Evolutionary conservation across 1,140 invertebrate genomes (phyloP).

Genomic region (Pomacea maculata): DNA sequence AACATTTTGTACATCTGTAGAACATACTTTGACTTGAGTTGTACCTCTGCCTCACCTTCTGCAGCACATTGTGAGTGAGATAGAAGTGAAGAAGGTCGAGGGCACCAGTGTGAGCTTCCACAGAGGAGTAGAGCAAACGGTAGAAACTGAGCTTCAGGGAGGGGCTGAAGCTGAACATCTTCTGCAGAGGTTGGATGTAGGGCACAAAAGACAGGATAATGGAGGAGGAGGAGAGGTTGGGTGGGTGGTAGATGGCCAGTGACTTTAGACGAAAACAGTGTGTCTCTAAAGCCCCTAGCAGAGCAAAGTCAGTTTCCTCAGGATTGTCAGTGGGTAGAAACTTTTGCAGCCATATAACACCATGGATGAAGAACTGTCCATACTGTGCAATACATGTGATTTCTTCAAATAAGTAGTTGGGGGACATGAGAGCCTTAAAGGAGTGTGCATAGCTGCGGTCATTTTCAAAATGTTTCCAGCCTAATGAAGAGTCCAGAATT

Average conservation of each 20-base stretch:
- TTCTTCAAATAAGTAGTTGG: constrained; percentile 14
- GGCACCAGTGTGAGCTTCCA: constrained; percentile 11
- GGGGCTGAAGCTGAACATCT: background rate
- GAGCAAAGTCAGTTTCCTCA: constrained; percentile 12
- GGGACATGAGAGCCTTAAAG: background rate
- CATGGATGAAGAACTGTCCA: constrained; percentile 15
- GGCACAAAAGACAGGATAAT: constrained; percentile 15
- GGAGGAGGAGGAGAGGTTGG: constrained; percentile 11
- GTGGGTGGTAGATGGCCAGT: constrained; percentile 16
- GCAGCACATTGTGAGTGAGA: constrained; percentile 9
- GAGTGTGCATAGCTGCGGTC: constrained; percentile 11
- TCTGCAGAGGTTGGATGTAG: constrained; percentile 16
- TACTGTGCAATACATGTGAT: constrained; percentile 14
- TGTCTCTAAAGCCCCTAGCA: constrained; percentile 7
- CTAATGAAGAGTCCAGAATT: constrained; percentile 11
- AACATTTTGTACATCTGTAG: too few species aligned
- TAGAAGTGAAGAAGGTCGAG: constrained; percentile 18
- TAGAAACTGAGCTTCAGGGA: background rate
- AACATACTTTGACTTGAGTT: too few species aligned
- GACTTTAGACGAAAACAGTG: constrained; percentile 12
- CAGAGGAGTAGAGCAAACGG: constrained; percentile 17
- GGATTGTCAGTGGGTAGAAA: constrained; percentile 15
- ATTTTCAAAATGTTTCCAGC: constrained; percentile 20
- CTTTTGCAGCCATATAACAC: constrained; percentile 21
- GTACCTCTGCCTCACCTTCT: constrained; percentile 3